These are phyloP conservation scores for Diarsia brunnea DNA, from an alignment of 2,888 invertebrate species.

Conservation along the genomic window DNA sequence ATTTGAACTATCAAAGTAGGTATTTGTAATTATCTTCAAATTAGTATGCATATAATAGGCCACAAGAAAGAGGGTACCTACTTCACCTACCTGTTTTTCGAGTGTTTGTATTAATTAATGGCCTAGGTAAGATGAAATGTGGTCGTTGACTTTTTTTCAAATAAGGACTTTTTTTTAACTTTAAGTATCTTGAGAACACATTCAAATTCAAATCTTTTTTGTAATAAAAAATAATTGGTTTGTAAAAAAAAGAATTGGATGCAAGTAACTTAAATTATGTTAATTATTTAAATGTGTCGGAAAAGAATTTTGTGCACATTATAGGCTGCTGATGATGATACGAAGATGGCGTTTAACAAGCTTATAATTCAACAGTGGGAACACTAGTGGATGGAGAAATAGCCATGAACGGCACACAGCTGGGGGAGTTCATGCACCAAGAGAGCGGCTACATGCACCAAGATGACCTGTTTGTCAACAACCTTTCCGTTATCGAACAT, in stretches of 20 bases:
- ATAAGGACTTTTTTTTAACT: background rate
- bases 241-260: background rate
- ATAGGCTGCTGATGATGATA: too few relatives aligned
- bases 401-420: slow-evolving; percentile 93
- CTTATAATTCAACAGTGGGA: slow-evolving; percentile 87
- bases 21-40: background rate
- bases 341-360: background rate
- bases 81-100: background rate
- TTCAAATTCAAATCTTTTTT: too few relatives aligned
- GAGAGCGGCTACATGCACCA: slow-evolving; percentile 98
- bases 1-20: background rate
- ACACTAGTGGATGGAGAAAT: slow-evolving; percentile 95
- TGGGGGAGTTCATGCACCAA: slow-evolving; percentile 94
- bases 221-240: background rate
- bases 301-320: too few relatives aligned
- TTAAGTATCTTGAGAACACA: background rate
- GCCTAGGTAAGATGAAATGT: background rate
- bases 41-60: background rate
- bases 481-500: slow-evolving; percentile 96
- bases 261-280: background rate
- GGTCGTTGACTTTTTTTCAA: background rate
- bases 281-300: background rate
- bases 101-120: background rate
- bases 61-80: too few relatives aligned
- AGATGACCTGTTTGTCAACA: slow-evolving; percentile 96